Conservation (phyloP, 2,797 vertebrate genomes). For the Enteromius radiatus region DNA sequence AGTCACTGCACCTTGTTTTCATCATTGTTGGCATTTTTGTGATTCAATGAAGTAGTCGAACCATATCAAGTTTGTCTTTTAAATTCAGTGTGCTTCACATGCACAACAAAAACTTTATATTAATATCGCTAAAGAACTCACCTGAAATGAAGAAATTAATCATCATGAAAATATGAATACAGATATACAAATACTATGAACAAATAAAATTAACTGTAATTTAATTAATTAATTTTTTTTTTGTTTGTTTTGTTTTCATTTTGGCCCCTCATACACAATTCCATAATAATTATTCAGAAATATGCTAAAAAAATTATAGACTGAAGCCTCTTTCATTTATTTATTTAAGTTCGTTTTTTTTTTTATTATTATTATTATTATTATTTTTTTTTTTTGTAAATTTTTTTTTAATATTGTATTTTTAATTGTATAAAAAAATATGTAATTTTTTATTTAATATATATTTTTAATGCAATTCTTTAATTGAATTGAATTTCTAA, state of each 20-base stretch:
- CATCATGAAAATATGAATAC: too few species aligned
- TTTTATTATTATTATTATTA: too few species aligned
- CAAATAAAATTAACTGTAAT: neutral
- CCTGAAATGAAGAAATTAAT: neutral
- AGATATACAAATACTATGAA: neutral
- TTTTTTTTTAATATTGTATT: too few species aligned
- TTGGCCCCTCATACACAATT: neutral
- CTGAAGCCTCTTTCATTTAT: too few species aligned
- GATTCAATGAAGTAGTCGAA: neutral
- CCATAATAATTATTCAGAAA: neutral
- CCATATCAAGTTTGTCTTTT: neutral
- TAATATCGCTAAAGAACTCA: neutral
- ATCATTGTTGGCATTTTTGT: neutral
- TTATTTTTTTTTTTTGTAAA: too few species aligned
- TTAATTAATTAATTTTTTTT: too few species aligned
- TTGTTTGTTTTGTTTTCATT: too few species aligned
- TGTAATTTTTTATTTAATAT: too few species aligned
- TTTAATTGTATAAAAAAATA: too few species aligned
- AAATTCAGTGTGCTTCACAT: neutral
- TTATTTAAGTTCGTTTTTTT: too few species aligned
- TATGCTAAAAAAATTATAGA: neutral
- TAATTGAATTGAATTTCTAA: neutral
- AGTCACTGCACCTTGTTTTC: constrained; percentile 61
- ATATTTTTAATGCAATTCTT: too few species aligned
- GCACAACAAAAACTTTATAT: neutral